These are phyloP conservation scores for Ciconia boyciana DNA, from an alignment of 2,113 vertebrate genomes.

Conservation along the genomic window DNA sequence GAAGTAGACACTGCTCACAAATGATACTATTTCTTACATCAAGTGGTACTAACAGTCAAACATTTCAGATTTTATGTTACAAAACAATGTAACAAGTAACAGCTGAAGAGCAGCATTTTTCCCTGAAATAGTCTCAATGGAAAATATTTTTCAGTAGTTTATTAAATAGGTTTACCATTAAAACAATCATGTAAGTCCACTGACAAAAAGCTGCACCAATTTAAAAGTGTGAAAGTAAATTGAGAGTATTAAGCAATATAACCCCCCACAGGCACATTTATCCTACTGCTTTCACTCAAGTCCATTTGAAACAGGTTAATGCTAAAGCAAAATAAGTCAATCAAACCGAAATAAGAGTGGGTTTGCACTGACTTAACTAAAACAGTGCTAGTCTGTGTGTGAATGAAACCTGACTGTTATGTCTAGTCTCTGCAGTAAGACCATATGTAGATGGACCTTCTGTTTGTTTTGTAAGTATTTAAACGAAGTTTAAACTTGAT, in stretches of 20 bases:
- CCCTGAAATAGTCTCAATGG: not conserved
- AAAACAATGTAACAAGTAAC: not conserved
- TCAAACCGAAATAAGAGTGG: not conserved
- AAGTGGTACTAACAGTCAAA: not conserved
- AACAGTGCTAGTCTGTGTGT: not conserved
- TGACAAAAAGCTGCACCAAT: not conserved
- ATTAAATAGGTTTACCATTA: not conserved
- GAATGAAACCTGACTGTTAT: not conserved
- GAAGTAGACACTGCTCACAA: not conserved
- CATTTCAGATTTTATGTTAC: not conserved
- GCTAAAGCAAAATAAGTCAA: not conserved
- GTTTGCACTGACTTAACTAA: not conserved
- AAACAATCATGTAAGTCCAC: not conserved
- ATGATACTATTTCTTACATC: not conserved
- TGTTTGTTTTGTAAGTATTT: not conserved
- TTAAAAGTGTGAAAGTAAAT: not conserved
- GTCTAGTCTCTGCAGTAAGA: not conserved
- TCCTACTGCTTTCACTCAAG: not conserved
- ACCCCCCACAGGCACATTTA: not conserved
- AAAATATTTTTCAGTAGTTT: not conserved
- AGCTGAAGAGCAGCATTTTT: not conserved
- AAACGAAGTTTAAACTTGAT: not conserved
- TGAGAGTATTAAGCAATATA: not conserved
- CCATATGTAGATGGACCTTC: not conserved
- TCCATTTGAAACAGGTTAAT: not conserved